These are phyloP conservation scores for Hoplodrina blanda DNA, from an alignment of 2,888 invertebrate species.

Conservation along the genomic window DNA sequence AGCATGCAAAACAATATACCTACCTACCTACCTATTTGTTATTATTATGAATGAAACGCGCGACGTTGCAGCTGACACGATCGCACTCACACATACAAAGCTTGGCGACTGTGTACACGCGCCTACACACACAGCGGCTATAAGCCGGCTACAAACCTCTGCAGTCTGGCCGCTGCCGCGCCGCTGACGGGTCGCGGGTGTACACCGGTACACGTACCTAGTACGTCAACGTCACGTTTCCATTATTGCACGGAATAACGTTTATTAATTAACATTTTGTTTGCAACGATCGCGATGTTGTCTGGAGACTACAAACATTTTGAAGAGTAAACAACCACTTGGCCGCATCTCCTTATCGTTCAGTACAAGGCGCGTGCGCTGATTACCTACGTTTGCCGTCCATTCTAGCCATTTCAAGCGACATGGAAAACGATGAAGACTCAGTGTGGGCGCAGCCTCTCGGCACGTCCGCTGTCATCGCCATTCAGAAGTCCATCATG, in stretches of 20 bases:
- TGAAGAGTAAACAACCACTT: neutral
- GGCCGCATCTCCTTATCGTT: neutral
- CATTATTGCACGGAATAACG: neutral
- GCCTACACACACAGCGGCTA: conserved; percentile 41
- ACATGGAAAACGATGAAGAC: conserved; percentile 1
- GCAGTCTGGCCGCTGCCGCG: conserved; percentile 30
- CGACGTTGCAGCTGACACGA: neutral
- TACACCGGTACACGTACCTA: neutral
- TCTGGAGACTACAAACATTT: neutral
- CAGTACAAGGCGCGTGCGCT: neutral
- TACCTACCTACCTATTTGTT: neutral
- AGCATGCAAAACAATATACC: too few relatives aligned
- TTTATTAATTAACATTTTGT: neutral
- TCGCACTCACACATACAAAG: conserved; percentile 16
- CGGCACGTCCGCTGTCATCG: neutral
- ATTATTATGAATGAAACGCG: neutral
- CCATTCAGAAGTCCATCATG: neutral
- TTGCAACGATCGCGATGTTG: conserved; percentile 3
- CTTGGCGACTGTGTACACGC: neutral
- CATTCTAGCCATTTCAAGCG: neutral
- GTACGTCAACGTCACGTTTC: neutral
- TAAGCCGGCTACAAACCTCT: conserved; percentile 50
- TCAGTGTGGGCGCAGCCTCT: conserved; percentile 8
- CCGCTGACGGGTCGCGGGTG: conserved; percentile 24
- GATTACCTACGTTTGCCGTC: neutral